phyloP scores from a whole-genome alignment of 2,797 vertebrate genomes.

The Eremophila alpestris region DNA sequence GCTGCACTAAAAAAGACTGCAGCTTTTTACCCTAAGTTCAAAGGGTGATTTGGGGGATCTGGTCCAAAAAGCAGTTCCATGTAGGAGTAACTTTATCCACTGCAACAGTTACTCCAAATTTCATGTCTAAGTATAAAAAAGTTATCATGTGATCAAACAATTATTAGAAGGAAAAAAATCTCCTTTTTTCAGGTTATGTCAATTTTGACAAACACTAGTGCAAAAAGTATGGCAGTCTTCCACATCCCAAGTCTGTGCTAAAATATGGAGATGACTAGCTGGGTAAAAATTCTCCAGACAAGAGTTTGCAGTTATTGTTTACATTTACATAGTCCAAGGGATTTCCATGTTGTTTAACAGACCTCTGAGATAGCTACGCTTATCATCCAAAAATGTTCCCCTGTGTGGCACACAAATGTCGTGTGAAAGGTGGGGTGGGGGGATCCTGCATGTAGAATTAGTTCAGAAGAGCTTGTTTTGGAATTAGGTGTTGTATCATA shows the following conservation, averaged over 20 bases:
- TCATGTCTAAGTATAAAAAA: not conserved
- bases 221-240: not conserved
- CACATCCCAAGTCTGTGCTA: not conserved
- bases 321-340: not conserved
- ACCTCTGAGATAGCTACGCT: not conserved
- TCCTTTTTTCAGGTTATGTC: not conserved
- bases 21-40: not conserved
- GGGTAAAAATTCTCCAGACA: not conserved
- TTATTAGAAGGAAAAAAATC: not conserved
- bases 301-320: not conserved
- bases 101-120: not conserved
- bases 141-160: not conserved
- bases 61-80: not conserved
- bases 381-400: not conserved
- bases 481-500: rapidly evolving
- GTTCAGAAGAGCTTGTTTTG: not conserved
- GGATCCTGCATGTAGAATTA: not conserved
- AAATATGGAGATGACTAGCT: not conserved
- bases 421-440: not conserved
- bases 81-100: not conserved
- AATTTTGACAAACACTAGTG: not conserved
- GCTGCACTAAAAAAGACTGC: not conserved
- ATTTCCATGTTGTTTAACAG: constrained; percentile 9
- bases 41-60: not conserved
- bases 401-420: not conserved